Conservation (phyloP, 2,113 vertebrate genomes). For the Nothocercus nigrocapillus region DNA sequence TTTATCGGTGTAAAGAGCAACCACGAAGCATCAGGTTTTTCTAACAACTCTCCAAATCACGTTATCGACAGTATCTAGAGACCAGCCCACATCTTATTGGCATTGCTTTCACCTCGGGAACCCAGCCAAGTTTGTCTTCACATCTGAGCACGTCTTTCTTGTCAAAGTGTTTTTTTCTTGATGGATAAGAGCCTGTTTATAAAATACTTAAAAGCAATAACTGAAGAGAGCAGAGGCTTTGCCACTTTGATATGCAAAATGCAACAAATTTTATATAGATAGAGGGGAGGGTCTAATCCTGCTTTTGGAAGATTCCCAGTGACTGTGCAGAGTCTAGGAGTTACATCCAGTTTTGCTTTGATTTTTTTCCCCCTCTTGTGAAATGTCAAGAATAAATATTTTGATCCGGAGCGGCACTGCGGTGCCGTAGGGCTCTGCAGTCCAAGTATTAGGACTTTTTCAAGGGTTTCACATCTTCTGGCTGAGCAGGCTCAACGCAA, state of each 20-base stretch:
- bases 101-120: not conserved
- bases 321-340: slow-evolving; percentile 37
- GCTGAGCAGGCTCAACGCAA: not conserved
- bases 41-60: not conserved
- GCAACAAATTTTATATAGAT: slow-evolving; percentile 3
- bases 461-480: not conserved
- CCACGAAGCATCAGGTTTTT: not conserved
- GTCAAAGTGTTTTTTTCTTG: not conserved
- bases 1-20: not conserved
- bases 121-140: not conserved
- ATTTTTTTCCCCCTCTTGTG: not conserved
- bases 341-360: not conserved
- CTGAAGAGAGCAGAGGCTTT: slow-evolving; percentile 26
- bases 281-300: not conserved
- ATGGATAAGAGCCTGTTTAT: slow-evolving; percentile 2
- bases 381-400: slow-evolving; percentile 31
- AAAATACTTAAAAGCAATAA: slow-evolving; percentile 21
- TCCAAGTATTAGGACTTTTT: not conserved
- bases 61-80: not conserved
- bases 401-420: not conserved
- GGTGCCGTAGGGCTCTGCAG: fast-evolving
- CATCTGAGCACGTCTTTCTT: not conserved
- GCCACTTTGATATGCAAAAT: slow-evolving; percentile 16
- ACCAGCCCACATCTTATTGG: not conserved
- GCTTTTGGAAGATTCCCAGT: slow-evolving; percentile 25